Conservation (phyloP, 2,797 vertebrate species). For the Amniataba percoides region DNA sequence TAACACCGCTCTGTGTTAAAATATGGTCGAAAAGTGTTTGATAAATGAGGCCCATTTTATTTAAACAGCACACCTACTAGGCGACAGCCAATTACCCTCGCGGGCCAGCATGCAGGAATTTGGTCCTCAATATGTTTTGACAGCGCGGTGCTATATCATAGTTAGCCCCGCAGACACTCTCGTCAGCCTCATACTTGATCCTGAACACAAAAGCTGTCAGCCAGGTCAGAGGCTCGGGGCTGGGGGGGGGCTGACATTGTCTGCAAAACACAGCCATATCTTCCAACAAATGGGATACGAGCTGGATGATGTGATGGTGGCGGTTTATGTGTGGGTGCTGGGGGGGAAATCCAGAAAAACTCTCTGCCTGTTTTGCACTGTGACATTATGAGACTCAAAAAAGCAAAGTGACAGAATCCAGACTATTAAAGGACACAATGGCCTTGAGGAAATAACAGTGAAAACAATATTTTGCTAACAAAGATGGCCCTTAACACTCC, state of each 20-base stretch:
- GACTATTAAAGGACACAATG: constrained; percentile 23
- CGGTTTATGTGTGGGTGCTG: constrained; percentile 17
- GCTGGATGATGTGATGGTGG: constrained; percentile 46
- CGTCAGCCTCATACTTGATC: constrained; percentile 77
- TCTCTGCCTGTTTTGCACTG: constrained; percentile 31
- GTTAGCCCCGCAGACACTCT: constrained; percentile 78
- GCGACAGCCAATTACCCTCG: constrained; percentile 78
- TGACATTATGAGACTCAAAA: constrained; percentile 43
- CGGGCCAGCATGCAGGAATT: constrained; percentile 55
- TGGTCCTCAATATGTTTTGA: constrained; percentile 72
- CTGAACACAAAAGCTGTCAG: constrained; percentile 78
- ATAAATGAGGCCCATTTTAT: constrained; percentile 79
- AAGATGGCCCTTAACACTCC: not conserved
- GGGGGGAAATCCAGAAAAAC: constrained; percentile 14
- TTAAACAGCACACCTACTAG: constrained; percentile 76
- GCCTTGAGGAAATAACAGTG: constrained; percentile 31
- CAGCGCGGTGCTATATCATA: constrained; percentile 76
- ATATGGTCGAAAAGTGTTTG: constrained; percentile 59
- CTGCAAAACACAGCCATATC: constrained; percentile 55
- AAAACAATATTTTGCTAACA: constrained; percentile 10
- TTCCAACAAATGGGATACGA: constrained; percentile 49
- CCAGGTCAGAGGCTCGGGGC: constrained; percentile 53
- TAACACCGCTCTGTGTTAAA: constrained; percentile 47
- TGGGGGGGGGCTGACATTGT: constrained; percentile 46
- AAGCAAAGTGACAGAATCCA: constrained; percentile 31